Evolutionary conservation across 2,797 vertebrate species (phyloP).

Genomic region (Xiphorhynchus erythropygius): DNA sequence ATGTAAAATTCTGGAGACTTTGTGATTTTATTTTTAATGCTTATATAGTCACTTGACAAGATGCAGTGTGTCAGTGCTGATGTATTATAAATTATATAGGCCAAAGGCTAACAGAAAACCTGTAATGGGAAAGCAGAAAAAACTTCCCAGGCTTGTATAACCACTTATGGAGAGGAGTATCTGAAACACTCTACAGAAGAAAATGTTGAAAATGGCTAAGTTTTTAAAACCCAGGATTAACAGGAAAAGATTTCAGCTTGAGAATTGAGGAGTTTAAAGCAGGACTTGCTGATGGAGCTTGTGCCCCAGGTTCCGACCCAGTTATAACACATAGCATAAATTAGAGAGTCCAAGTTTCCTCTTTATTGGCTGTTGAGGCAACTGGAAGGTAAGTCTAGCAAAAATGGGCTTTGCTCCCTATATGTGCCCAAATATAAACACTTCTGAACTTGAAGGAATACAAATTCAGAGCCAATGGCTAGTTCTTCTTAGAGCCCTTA

Average conservation of each 20-base stretch:
- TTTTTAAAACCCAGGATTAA: not conserved
- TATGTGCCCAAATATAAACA: not conserved
- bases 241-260: not conserved
- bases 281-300: not conserved
- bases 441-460: not conserved
- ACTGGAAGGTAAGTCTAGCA: not conserved
- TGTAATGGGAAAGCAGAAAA: not conserved
- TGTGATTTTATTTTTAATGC: not conserved
- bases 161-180: not conserved
- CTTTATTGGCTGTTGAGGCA: not conserved
- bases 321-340: not conserved
- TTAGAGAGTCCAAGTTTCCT: not conserved
- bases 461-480: not conserved
- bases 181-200: not conserved
- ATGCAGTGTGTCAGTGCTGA: not conserved
- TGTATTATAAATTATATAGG: not conserved
- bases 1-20: not conserved
- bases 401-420: not conserved
- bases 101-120: not conserved
- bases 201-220: not conserved
- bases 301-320: not conserved
- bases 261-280: not conserved
- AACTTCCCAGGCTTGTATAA: not conserved
- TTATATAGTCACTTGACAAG: not conserved
- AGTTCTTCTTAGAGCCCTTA: not conserved